Evolutionary conservation across 2,888 invertebrate species (phyloP).

Genomic region (Chironomus tentans): DNA sequence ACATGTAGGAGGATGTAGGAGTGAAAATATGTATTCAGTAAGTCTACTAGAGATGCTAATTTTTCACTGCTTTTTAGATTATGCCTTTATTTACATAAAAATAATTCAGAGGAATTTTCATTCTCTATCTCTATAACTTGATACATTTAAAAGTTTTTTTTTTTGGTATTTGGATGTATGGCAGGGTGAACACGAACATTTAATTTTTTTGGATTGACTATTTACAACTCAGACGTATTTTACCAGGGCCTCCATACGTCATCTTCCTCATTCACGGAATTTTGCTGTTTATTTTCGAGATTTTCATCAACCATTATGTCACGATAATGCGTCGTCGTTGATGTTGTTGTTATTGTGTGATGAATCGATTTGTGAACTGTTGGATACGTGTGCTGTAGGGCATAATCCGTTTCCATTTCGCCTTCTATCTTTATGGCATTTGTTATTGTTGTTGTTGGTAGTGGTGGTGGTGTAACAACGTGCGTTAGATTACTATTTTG

Average conservation of each 20-base stretch:
- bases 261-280: constrained; percentile 11
- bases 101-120: not conserved
- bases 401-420: not conserved
- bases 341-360: not conserved
- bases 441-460: not conserved
- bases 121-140: not conserved
- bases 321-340: constrained; percentile 6
- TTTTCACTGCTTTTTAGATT: not conserved
- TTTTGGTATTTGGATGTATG: not conserved
- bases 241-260: constrained; percentile 25
- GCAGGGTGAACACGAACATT: not conserved
- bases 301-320: constrained; percentile 18
- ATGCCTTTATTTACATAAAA: constrained; percentile 12
- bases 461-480: not conserved
- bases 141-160: too few species aligned
- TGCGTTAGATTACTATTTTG: not conserved
- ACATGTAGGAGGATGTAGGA: not conserved
- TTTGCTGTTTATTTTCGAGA: constrained; percentile 22
- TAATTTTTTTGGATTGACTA: not conserved
- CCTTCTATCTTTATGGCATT: constrained; percentile 1
- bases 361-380: constrained; percentile 17
- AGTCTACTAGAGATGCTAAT: constrained; percentile 20
- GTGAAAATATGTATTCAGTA: not conserved
- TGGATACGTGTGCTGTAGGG: constrained; percentile 5
- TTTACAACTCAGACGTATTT: not conserved